A percentile compares a stretch with the other conserved stretches of the same genome.
phyloP scores from a whole-genome alignment of 2,797 vertebrate genomes.

The Natrix natrix region DNA sequence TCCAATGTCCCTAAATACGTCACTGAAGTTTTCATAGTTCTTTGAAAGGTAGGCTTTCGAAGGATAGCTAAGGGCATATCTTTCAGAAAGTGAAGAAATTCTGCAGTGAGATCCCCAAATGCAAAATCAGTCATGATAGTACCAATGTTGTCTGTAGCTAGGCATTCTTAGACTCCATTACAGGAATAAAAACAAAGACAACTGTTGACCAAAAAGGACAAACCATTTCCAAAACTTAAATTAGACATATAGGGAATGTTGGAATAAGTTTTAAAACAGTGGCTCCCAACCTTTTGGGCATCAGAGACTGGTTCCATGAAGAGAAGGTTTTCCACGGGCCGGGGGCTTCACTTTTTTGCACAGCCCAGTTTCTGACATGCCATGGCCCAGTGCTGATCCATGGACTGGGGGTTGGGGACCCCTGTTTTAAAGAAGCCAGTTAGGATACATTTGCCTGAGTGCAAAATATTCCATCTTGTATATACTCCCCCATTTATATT shows the following conservation, averaged over 20 bases:
- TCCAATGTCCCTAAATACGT: not conserved
- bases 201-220: not conserved
- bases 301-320: no score
- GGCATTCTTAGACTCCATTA: conserved; percentile 12
- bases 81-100: not conserved
- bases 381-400: no score
- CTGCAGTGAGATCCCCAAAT: conserved; percentile 25
- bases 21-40: not conserved
- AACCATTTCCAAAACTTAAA: not conserved
- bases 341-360: accelerated
- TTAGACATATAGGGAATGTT: not conserved
- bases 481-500: not conserved
- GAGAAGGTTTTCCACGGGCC: no score
- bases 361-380: no score
- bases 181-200: not conserved
- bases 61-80: not conserved
- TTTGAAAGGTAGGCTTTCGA: not conserved
- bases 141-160: not conserved
- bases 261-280: not conserved
- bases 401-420: no score
- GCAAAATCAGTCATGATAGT: conserved; percentile 37
- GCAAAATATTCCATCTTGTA: not conserved
- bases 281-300: no score
- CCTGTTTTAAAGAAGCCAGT: not conserved
- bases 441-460: not conserved